Evolutionary conservation across 2,888 invertebrate genomes (phyloP).

Genomic region (Neria commutata): DNA sequence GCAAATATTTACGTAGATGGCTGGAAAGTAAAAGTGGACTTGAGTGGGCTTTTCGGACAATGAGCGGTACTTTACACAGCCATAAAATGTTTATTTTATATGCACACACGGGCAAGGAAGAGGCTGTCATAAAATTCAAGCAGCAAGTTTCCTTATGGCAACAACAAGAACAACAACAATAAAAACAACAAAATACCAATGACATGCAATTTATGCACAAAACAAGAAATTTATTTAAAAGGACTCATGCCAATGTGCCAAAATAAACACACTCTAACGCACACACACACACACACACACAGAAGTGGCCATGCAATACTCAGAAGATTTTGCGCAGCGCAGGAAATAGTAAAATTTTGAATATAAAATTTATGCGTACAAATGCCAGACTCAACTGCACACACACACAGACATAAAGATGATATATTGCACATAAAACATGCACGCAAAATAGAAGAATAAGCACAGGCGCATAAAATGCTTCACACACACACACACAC

Average conservation of each 20-base stretch:
- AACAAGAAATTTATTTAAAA: neutral
- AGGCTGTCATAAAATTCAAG: too few species aligned
- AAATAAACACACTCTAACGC: neutral
- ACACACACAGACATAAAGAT: neutral
- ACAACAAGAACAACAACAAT: neutral
- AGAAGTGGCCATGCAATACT: neutral
- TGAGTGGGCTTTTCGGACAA: too few species aligned
- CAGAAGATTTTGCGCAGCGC: too few species aligned
- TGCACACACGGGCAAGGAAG: too few species aligned
- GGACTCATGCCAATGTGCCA: neutral
- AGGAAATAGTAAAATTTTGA: neutral
- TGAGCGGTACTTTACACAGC: too few species aligned
- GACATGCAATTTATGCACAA: neutral
- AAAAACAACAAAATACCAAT: neutral
- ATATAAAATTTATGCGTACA: neutral
- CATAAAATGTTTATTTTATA: too few species aligned
- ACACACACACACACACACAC: neutral
- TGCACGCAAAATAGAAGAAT: too few species aligned
- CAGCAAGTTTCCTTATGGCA: neutral
- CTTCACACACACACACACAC: neutral
- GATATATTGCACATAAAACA: neutral
- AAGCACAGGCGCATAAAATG: too few species aligned
- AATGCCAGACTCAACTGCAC: neutral
- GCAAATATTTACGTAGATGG: too few species aligned
- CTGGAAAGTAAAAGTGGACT: too few species aligned